A percentile compares a stretch with the other conserved stretches of the same genome.
Evolutionary conservation across 2,888 invertebrate species (phyloP).

Genomic region (Graphium colonna): DNA sequence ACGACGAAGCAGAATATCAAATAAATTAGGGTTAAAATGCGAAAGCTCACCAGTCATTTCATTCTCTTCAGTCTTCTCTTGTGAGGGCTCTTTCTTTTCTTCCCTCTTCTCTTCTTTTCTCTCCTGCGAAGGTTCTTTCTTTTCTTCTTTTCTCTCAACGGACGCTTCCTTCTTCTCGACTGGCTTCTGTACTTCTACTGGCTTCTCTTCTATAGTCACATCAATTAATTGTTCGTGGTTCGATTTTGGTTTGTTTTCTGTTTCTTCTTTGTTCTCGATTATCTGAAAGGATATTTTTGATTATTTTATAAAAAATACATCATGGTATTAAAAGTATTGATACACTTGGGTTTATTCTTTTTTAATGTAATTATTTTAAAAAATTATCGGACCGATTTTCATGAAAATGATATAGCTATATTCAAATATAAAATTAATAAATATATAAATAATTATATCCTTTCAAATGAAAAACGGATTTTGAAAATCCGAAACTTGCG

Average conservation of each 20-base stretch:
- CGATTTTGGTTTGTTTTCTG: slow-evolving; percentile 49
- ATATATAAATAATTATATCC: no score
- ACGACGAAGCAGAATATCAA: no score
- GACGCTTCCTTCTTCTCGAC: slow-evolving; percentile 36
- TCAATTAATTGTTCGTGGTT: slow-evolving; percentile 45
- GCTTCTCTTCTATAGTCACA: slow-evolving; percentile 32
- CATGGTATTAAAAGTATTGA: no score
- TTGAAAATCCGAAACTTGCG: no score
- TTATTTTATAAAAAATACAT: no score
- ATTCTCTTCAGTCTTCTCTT: slow-evolving; percentile 72
- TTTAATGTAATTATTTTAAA: no score
- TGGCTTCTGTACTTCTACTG: slow-evolving; percentile 34
- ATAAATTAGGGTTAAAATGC: no score
- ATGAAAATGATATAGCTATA: no score
- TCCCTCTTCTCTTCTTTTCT: slow-evolving; percentile 52
- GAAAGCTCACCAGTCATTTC: slow-evolving; percentile 82
- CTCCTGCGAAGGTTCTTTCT: slow-evolving; percentile 31
- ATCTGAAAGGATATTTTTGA: slow-evolving; percentile 34
- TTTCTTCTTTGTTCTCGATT: slow-evolving; percentile 57
- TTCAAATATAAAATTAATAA: no score
- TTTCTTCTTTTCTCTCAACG: slow-evolving; percentile 32
- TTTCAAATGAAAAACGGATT: no score
- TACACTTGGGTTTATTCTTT: no score
- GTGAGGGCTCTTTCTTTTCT: slow-evolving; percentile 65
- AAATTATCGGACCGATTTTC: no score